These are phyloP conservation scores for Eubucco bourcierii DNA, from an alignment of 2,113 vertebrate species.

Conservation along the genomic window DNA sequence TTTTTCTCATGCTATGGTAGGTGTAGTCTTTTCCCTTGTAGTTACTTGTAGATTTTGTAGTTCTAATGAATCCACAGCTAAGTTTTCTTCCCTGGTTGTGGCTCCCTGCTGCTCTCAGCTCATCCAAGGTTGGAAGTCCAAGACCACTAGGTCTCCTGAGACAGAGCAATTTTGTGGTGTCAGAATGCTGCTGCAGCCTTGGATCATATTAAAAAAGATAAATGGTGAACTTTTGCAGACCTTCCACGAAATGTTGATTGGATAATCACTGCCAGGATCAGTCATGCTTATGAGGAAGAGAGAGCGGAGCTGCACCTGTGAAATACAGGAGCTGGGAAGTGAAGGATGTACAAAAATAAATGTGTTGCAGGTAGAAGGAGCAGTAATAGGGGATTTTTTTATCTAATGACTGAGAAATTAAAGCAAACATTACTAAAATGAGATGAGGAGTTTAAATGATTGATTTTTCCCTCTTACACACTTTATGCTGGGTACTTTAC, in stretches of 20 bases:
- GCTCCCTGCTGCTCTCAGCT: neutral
- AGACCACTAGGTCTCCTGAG: neutral
- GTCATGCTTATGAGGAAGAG: rapidly evolving
- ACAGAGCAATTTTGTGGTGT: neutral
- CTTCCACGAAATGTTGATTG: neutral
- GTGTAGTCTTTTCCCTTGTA: neutral
- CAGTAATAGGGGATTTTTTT: neutral
- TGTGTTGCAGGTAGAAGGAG: neutral
- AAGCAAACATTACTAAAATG: neutral
- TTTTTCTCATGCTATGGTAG: neutral
- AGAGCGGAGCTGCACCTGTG: neutral
- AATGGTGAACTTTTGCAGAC: neutral
- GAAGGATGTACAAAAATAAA: neutral
- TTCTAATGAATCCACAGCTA: neutral
- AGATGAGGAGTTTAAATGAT: neutral
- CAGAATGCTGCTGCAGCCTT: neutral
- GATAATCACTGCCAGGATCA: neutral
- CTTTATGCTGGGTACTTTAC: neutral
- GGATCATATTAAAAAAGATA: neutral
- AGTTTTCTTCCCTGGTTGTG: neutral
- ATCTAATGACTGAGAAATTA: neutral
- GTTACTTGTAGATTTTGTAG: neutral
- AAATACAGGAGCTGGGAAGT: neutral
- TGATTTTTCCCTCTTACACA: neutral
- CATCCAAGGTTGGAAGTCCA: neutral